Evolutionary conservation across 1,140 invertebrate species (phyloP).

Genomic region (Druon quercuslanigerum): DNA sequence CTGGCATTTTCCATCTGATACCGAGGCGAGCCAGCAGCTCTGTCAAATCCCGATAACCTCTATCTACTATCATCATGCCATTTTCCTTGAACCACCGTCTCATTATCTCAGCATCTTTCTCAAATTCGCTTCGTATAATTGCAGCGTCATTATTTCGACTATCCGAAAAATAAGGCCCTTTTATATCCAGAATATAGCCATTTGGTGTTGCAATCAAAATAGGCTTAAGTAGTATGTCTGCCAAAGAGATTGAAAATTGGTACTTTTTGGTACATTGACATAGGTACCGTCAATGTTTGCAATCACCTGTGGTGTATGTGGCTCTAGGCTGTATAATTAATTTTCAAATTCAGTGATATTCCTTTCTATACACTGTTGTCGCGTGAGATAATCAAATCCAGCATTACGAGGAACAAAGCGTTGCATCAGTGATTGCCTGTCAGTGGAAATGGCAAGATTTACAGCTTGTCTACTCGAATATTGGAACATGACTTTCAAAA

Average conservation of each 20-base stretch:
- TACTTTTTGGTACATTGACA: too few relatives aligned
- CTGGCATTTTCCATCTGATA: constrained; percentile 31
- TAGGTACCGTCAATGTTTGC: too few relatives aligned
- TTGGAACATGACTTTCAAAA: background rate
- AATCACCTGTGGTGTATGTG: constrained; percentile 2
- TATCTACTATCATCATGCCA: constrained; percentile 24
- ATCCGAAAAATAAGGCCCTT: constrained; percentile 36
- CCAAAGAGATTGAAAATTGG: too few relatives aligned
- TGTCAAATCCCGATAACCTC: constrained; percentile 34
- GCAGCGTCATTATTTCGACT: constrained; percentile 31
- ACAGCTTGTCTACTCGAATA: background rate
- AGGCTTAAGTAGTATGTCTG: constrained; percentile 30
- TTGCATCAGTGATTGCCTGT: background rate
- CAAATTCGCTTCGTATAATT: constrained; percentile 26
- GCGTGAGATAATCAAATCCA: too few relatives aligned
- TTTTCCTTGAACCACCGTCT: constrained; percentile 13
- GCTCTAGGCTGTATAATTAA: constrained; percentile 17
- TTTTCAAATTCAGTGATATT: too few relatives aligned
- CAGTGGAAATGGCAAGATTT: too few relatives aligned
- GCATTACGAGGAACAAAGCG: too few relatives aligned
- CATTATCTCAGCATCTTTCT: background rate
- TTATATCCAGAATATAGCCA: constrained; percentile 30
- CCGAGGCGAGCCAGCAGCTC: constrained; percentile 4
- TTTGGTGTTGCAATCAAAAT: constrained; percentile 16
- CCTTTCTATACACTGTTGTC: too few relatives aligned